phyloP scores from a whole-genome alignment of 2,797 vertebrate species.

The Phoeniculus purpureus region DNA sequence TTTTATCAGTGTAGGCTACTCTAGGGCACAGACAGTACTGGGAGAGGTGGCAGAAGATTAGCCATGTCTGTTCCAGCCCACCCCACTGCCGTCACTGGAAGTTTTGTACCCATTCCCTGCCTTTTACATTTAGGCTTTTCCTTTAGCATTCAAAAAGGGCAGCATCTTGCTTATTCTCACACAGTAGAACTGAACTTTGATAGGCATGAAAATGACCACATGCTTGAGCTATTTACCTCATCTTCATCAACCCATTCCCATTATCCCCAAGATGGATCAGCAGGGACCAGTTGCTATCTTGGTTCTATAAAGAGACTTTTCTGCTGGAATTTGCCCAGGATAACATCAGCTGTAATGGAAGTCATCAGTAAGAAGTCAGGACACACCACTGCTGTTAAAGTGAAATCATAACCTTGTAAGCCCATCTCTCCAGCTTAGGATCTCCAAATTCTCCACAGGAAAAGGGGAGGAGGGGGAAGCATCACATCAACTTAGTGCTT shows the following conservation, averaged over 20 bases:
- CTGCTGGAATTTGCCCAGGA: neutral
- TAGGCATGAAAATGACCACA: no score
- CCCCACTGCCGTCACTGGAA: no score
- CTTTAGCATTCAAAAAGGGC: neutral
- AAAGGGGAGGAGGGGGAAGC: neutral
- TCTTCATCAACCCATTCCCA: neutral
- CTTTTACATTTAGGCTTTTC: neutral
- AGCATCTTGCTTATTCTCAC: neutral
- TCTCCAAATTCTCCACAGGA: neutral
- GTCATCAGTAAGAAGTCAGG: neutral
- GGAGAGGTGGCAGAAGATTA: neutral
- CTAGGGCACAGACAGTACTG: neutral
- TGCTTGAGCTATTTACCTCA: neutral
- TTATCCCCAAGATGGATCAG: neutral
- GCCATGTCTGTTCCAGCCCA: neutral
- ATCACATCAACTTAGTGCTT: neutral
- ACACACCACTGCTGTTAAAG: neutral
- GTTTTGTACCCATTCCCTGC: neutral
- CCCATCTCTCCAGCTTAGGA: neutral
- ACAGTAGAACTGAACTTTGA: neutral
- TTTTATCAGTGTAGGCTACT: neutral
- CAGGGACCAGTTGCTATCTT: neutral
- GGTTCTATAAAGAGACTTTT: neutral
- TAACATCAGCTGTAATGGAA: neutral
- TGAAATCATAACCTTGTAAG: neutral